Evolutionary conservation across 1,140 invertebrate species (phyloP), one percentile per base, ranked within the genome.

Genomic region (Drosophila micromelanica): DNA sequence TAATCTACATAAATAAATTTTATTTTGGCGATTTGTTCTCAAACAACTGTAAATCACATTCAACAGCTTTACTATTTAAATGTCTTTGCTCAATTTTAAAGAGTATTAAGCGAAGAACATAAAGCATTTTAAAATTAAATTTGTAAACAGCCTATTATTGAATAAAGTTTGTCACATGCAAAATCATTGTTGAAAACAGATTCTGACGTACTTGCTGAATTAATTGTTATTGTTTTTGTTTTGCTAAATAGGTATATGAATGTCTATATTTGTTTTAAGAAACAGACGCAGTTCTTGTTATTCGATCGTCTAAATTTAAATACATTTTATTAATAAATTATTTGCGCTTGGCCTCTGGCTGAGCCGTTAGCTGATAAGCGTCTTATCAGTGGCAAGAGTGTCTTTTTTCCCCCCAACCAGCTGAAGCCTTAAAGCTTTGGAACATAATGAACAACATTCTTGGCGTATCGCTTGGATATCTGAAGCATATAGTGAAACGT

Each of bases 141-240:
- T 8, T 9, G 2, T 35, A 35, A 35, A 35, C 32, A 8, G 8
- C 2, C 32, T 9, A 9, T 8, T 8, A 9, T 35, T 35, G 27
- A 23, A 23, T 7, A 32, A 35, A 35, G 5, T 35, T 35, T 7
- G 32, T 8, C 6, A 9, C 8, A 35, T 35, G 6, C 46, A 54
- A 23, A 48, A 62, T 45, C 15, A 62, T 35, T 35, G 32, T 35
- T 35, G 8, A 8, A 40, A 63, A 60, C 17, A 59, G 38, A 38
- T 73, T 65, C 60, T 85, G 80, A 85, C 80, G 80, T 70, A 85
- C 80, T 80, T 77, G 56, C 42, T 46, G 49, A 23, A 42, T 27
- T 23, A 54, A 32, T 51, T 51, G 23, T 30, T 32, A 49, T 30
- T 49, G 11, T 32, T 51, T 35, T 51, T 51, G 23, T n/a, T 20